phyloP scores from a whole-genome alignment of 2,113 vertebrate species.

The Lepus timidus region DNA sequence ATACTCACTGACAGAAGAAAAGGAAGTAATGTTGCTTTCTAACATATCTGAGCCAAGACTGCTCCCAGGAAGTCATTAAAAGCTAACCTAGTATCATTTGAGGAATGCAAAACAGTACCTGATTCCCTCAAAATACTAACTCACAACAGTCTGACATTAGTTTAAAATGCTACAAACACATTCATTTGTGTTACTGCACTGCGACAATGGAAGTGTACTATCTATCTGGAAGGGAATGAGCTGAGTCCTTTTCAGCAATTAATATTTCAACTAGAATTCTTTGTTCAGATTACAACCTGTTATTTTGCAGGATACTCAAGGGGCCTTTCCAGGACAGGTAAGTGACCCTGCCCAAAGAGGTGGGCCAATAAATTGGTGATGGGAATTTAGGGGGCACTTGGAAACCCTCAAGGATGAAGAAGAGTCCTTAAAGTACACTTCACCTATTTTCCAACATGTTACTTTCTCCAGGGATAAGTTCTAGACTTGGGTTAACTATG shows the following conservation, averaged over 20 bases:
- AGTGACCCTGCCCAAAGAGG: constrained; percentile 12
- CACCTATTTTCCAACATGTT: constrained; percentile 35
- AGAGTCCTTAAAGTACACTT: not conserved
- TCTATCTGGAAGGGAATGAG: constrained; percentile 47
- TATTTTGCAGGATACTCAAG: constrained; percentile 47
- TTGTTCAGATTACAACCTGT: constrained; percentile 17
- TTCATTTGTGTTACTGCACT: constrained; percentile 4
- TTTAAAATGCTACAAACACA: constrained; percentile 35
- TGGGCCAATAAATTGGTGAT: not conserved
- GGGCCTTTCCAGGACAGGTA: constrained; percentile 45
- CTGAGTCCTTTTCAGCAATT: constrained; percentile 23
- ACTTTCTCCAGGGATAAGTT: constrained; percentile 9
- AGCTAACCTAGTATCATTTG: constrained; percentile 8
- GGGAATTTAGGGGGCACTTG: not conserved
- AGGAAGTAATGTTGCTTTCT: not conserved
- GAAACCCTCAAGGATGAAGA: not conserved
- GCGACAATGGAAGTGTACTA: not conserved
- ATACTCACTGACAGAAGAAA: not conserved
- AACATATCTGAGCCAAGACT: constrained; percentile 34
- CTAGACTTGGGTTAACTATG: not conserved
- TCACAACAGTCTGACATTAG: not conserved
- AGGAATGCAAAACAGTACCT: constrained; percentile 27
- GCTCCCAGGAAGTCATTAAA: constrained; percentile 30
- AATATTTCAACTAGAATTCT: constrained; percentile 43
- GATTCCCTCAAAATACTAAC: not conserved